Percentiles rank a stretch among this genome's conserved stretches.
Conservation (phyloP, 2,888 invertebrate genomes). For the Pterostichus madidus region DNA sequence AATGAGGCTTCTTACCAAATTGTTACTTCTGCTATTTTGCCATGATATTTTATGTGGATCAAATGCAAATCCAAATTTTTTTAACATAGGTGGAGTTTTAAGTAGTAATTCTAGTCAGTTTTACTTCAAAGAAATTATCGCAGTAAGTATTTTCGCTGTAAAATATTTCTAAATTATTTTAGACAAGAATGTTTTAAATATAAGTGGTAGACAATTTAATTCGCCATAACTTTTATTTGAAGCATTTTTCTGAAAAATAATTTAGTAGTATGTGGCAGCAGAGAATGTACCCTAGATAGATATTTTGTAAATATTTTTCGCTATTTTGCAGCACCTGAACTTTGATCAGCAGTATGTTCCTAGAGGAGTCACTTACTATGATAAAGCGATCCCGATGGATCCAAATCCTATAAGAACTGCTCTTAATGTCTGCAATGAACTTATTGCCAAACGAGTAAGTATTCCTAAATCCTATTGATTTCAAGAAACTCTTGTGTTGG, state of each 20-base stretch:
- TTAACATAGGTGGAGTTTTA: slow-evolving; percentile 95
- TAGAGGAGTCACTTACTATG: slow-evolving; percentile 91
- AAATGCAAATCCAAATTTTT: slow-evolving; percentile 83
- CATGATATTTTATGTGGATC: slow-evolving; percentile 24
- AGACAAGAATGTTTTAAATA: too few species aligned
- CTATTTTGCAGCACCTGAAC: slow-evolving; percentile 85
- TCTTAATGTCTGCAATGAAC: slow-evolving; percentile 93
- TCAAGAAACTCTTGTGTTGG: too few species aligned
- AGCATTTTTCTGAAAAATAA: neutral
- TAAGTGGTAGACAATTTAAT: too few species aligned
- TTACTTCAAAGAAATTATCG: slow-evolving; percentile 90
- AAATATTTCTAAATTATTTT: too few species aligned
- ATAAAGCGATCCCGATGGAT: slow-evolving; percentile 95
- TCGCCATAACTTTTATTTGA: too few species aligned
- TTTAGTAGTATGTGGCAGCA: neutral
- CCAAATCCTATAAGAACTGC: slow-evolving; percentile 97
- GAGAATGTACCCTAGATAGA: too few species aligned
- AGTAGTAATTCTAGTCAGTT: slow-evolving; percentile 89
- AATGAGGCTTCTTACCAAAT: slow-evolving; percentile 23
- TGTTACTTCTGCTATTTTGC: slow-evolving; percentile 28
- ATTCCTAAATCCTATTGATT: too few species aligned
- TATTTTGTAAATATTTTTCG: neutral
- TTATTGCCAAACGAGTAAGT: slow-evolving; percentile 89
- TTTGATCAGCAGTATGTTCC: slow-evolving; percentile 91
- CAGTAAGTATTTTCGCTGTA: slow-evolving; percentile 80